A percentile compares a stretch with the other conserved stretches of the same genome.
These are phyloP conservation scores for Chrysomallon squamiferum DNA, from an alignment of 1,140 invertebrate species.

Conservation along the genomic window DNA sequence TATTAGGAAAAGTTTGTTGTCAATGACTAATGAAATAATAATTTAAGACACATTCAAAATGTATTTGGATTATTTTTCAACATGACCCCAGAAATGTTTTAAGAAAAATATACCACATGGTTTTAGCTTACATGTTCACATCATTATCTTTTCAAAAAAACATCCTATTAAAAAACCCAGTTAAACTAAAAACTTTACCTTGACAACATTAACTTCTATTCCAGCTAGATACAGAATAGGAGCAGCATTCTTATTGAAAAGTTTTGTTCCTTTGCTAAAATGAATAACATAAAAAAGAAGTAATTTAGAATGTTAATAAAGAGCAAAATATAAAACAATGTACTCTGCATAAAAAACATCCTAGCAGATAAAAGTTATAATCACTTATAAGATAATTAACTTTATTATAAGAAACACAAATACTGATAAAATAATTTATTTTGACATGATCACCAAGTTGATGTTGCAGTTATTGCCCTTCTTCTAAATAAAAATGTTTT, in stretches of 20 bases:
- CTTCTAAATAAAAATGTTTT: too few relatives aligned
- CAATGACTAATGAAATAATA: too few relatives aligned
- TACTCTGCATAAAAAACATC: neutral
- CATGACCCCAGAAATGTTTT: too few relatives aligned
- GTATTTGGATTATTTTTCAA: too few relatives aligned
- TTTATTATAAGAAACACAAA: neutral
- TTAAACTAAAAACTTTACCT: conserved; percentile 50
- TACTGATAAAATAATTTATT: neutral
- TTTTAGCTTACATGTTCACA: too few relatives aligned
- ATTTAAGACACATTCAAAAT: too few relatives aligned
- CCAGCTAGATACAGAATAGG: conserved; percentile 91
- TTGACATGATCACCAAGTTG: neutral
- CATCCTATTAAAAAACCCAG: too few relatives aligned
- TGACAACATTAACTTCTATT: conserved; percentile 73
- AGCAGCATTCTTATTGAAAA: conserved; percentile 91
- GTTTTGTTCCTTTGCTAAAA: conserved; percentile 76
- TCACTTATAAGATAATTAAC: neutral
- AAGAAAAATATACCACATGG: too few relatives aligned
- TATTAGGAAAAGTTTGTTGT: too few relatives aligned
- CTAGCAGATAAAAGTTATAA: neutral
- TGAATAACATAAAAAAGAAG: conserved; percentile 83
- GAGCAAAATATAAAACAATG: neutral
- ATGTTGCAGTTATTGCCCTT: neutral
- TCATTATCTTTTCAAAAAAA: too few relatives aligned
- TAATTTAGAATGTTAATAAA: conserved; percentile 2